Base-by-base conservation (phyloP, 2,113 vertebrate genomes). In the Dermatemys mawii region DNA sequence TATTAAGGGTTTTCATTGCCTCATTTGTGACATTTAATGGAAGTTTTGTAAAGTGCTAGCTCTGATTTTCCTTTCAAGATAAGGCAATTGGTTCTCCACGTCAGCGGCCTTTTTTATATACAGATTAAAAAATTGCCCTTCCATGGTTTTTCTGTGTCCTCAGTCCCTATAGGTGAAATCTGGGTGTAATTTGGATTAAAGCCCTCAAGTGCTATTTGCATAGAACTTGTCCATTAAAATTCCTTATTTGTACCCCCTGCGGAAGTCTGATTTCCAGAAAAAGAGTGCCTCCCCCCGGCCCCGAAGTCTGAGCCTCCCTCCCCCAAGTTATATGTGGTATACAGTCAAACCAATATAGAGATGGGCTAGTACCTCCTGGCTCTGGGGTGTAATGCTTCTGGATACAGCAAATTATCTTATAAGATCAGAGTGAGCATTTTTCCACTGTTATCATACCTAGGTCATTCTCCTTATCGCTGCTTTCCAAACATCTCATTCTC, bases 401-500 rank as follows among this genome's bases (percentile, higher is more conserved):
- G 82, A 88, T 70, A 41, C 51, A 78, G 80, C 73, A 86, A 26
- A 75, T 92, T 95, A 49, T 41, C 24, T 41, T 89, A 0, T 57
- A 57, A 0, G 0, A 93, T 81, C 84, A 0, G 16, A 50, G 57
- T 12, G 27, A 57, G 16, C 10, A 81, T 88, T 93, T 87, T 49
- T 4, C 78, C 87, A 46, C 49, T 81, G 0, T 84, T 89, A 26
- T 82, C 63, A 60, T 90, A 54, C 27, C 75, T 86, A 51, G 75
- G 85, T 93, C 88, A 93, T 93, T 94, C 83, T 85, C 90, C 41
- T 44, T 87, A 32, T 93, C 93, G 48, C 81, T 95, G 80, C 91
- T 98, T 96, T 97, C 86, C 92, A 94, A 93, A 82, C 93, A 95
- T 84, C 94, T 93, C 87, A 55, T 95, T 93, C 76, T 95, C 96